Conservation (phyloP, 23 tunicate species). For the Styela clava region DNA sequence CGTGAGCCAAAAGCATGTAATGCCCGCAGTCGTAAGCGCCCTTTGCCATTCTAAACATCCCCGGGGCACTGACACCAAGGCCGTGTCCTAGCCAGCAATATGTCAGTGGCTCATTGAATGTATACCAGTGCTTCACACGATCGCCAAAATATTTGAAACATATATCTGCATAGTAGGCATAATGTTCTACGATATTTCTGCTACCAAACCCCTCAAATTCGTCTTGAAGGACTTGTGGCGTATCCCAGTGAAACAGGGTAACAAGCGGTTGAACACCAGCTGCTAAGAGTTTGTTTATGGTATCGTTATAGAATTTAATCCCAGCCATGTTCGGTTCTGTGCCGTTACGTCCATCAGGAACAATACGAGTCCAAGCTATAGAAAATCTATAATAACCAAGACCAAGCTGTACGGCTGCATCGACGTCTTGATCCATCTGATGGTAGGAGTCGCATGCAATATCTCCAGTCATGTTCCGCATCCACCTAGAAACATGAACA, state of each 20-base stretch:
- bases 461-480: slow-evolving; percentile 81
- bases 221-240: slow-evolving; percentile 69
- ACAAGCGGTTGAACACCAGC: slow-evolving; percentile 81
- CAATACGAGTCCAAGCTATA: slow-evolving; percentile 87
- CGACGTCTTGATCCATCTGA: slow-evolving; percentile 67
- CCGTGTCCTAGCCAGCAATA: slow-evolving; percentile 90
- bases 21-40: slow-evolving; percentile 90
- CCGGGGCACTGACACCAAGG: slow-evolving; percentile 81
- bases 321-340: slow-evolving; percentile 65
- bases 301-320: slow-evolving; percentile 71
- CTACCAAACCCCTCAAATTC: slow-evolving; percentile 92
- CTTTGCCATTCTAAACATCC: slow-evolving; percentile 43
- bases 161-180: slow-evolving; percentile 61
- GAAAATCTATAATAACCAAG: slow-evolving; percentile 86
- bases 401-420: slow-evolving; percentile 70
- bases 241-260: slow-evolving; percentile 94
- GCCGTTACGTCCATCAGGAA: slow-evolving; percentile 58
- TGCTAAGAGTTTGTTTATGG: slow-evolving; percentile 58
- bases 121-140: slow-evolving; percentile 90
- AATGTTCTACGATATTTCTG: slow-evolving; percentile 62
- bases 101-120: slow-evolving; percentile 89
- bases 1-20: slow-evolving; percentile 81
- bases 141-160: slow-evolving; percentile 77
- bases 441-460: slow-evolving; percentile 86
- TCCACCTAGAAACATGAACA: slow-evolving; percentile 34